These are phyloP conservation scores for Lacanobia wlatinum DNA, from an alignment of 2,888 invertebrate species.

Conservation along the genomic window DNA sequence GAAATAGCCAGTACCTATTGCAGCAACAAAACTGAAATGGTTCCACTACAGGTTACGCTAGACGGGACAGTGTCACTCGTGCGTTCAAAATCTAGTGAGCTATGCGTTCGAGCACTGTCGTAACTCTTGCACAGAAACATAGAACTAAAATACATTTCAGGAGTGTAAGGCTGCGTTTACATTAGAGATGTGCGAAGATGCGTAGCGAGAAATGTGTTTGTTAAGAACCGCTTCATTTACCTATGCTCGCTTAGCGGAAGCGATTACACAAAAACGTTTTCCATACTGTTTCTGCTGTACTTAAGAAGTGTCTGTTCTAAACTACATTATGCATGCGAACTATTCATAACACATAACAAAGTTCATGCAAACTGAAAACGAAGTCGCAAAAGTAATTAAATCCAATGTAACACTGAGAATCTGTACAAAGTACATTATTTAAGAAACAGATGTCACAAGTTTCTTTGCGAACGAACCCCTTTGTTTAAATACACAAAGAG, in stretches of 20 bases:
- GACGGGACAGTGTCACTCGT: background rate
- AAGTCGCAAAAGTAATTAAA: constrained; percentile 19
- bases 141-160: background rate
- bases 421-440: constrained; percentile 15
- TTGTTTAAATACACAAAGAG: constrained; percentile 26
- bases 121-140: background rate
- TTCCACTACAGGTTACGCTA: constrained; percentile 21
- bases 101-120: background rate
- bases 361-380: constrained; percentile 3
- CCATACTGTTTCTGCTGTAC: background rate
- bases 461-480: background rate
- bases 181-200: too few species aligned
- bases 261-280: background rate
- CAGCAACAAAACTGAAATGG: constrained; percentile 18
- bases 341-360: background rate
- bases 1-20: constrained; percentile 1
- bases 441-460: background rate
- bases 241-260: too few species aligned
- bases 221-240: too few species aligned
- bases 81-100: background rate
- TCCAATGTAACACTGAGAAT: background rate
- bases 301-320: background rate
- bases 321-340: constrained; percentile 7
- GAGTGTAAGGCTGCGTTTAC: too few species aligned
- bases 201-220: too few species aligned